A percentile compares a stretch with the other conserved stretches of the same genome.
phyloP scores from a whole-genome alignment of 2,797 vertebrate species.

The Bryconaethiops microstoma region DNA sequence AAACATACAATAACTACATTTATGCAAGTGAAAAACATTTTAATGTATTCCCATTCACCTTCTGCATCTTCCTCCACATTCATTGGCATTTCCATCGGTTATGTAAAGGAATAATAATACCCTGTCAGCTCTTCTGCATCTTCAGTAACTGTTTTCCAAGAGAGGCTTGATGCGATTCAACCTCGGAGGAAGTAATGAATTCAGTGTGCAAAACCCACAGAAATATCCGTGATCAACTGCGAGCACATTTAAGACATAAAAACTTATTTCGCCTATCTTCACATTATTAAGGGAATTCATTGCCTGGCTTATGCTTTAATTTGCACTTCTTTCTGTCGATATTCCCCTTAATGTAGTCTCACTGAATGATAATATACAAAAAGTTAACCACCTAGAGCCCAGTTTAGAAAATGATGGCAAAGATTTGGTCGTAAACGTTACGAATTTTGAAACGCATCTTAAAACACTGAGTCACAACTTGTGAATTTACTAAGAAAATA shows the following conservation, averaged over 20 bases:
- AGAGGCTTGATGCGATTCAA: neutral
- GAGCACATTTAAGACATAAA: neutral
- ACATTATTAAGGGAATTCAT: neutral
- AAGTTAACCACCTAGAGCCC: neutral
- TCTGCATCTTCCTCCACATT: slow-evolving; percentile 6
- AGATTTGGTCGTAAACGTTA: neutral
- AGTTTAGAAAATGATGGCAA: neutral
- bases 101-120: neutral
- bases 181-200: neutral
- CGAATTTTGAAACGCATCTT: too few relatives aligned
- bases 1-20: neutral
- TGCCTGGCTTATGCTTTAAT: slow-evolving; percentile 32
- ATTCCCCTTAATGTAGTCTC: slow-evolving; percentile 27
- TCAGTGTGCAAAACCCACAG: neutral
- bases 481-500: neutral
- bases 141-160: neutral
- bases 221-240: neutral
- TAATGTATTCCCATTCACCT: slow-evolving; percentile 25
- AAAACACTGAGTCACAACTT: neutral
- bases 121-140: neutral
- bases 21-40: slow-evolving; percentile 7
- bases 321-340: slow-evolving; percentile 20
- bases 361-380: neutral
- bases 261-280: neutral
- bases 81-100: slow-evolving; percentile 51